Evolutionary conservation across 2,888 invertebrate species (phyloP).

Genomic region (Zhuqinia jingwanae): DNA sequence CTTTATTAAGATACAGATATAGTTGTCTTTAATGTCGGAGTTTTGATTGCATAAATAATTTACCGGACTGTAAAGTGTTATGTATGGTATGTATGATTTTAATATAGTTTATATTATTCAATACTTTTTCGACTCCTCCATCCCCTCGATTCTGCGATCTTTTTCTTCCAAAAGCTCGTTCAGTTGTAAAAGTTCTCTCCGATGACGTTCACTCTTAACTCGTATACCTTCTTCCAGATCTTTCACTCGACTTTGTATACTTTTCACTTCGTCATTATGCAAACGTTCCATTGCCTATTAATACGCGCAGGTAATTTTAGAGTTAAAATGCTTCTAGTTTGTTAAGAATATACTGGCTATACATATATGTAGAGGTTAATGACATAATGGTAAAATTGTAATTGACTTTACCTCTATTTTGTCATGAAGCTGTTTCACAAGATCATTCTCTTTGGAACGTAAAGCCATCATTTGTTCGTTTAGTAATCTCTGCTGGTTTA

Average conservation of each 20-base stretch:
- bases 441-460: slow-evolving; percentile 73
- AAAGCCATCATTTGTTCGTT: slow-evolving; percentile 76
- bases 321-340: too few relatives aligned
- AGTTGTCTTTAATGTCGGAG: too few relatives aligned
- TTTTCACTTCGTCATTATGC: slow-evolving; percentile 72
- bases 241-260: slow-evolving; percentile 51
- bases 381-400: too few relatives aligned
- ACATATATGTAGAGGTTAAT: too few relatives aligned
- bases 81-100: too few relatives aligned
- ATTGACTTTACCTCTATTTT: slow-evolving; percentile 74
- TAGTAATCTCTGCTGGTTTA: slow-evolving; percentile 73
- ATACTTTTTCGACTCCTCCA: slow-evolving; percentile 76
- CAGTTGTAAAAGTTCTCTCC: slow-evolving; percentile 67
- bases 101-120: too few relatives aligned
- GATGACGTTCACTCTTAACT: slow-evolving; percentile 67
- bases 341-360: too few relatives aligned
- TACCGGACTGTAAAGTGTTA: too few relatives aligned
- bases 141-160: slow-evolving; percentile 66
- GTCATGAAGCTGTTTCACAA: slow-evolving; percentile 75
- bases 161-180: slow-evolving; percentile 76
- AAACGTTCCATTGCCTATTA: slow-evolving; percentile 74
- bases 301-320: not conserved
- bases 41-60: too few relatives aligned
- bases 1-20: too few relatives aligned
- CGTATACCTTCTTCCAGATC: slow-evolving; percentile 73